Percentiles rank a stretch among this genome's conserved stretches.
phyloP scores from a whole-genome alignment of 2,888 invertebrate species.

The Sarcophaga rosellei region DNA sequence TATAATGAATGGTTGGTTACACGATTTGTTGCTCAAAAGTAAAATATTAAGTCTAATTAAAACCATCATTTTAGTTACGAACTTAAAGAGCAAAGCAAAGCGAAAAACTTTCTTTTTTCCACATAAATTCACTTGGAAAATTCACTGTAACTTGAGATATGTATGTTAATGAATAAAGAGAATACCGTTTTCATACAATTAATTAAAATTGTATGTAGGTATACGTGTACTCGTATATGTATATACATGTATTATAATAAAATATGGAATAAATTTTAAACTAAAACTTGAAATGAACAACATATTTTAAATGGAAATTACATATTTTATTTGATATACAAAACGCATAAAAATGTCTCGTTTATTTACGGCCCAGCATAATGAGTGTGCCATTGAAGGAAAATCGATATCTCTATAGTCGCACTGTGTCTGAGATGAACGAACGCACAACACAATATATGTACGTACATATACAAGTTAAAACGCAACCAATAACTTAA shows the following conservation, averaged over 20 bases:
- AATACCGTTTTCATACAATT: neutral
- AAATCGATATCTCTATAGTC: conserved; percentile 59
- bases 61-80: conserved; percentile 26
- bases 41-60: conserved; percentile 28
- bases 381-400: conserved; percentile 29
- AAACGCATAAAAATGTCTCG: conserved; percentile 33
- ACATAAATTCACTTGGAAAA: conserved; percentile 32
- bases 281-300: no score
- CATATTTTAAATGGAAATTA: no score
- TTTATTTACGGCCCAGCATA: conserved; percentile 15
- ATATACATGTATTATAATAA: conserved; percentile 5
- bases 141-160: conserved; percentile 26
- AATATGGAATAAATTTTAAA: neutral
- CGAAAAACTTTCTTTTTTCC: conserved; percentile 60
- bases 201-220: conserved; percentile 5
- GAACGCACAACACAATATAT: neutral
- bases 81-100: conserved; percentile 6
- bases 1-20: neutral
- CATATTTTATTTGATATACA: neutral
- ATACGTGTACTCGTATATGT: neutral
- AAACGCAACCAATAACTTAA: conserved; percentile 2
- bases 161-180: conserved; percentile 19
- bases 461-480: no score
- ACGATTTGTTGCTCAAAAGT: neutral
- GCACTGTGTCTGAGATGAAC: conserved; percentile 22